Evolutionary conservation across 2,113 vertebrate genomes (phyloP), one percentile per base, ranked within the genome.

Genomic region (Lipotes vexillifer): DNA sequence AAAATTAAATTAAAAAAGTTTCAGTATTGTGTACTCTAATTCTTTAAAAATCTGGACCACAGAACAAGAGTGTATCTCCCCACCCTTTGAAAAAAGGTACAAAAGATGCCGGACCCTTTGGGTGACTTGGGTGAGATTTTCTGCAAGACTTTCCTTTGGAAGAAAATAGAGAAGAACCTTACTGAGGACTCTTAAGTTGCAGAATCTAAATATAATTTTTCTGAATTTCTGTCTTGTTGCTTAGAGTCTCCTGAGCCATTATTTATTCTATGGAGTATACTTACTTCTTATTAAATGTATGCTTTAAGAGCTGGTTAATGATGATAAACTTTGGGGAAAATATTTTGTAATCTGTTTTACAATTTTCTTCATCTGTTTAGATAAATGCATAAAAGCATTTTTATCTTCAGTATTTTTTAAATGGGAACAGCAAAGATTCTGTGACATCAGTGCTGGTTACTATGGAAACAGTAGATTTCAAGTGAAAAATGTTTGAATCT

Each of bases 401-500:
- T 95, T 96, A 77, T 97, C 77, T 61, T 89, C 65, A 75, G 57
- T 92, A 23, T 94, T 96, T 85, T 96, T 88, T 90, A 96, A 92
- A 84, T 95, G 84, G 75, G 85, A 97, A 91, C 33, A 74, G 88
- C 66, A 90, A 75, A 97, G 97, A 90, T 85, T 88, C 71, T 96
- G 25, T 95, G 94, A 93, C 46, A 92, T 96, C 81, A 90, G 66
- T 81, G 25, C 66, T 66, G 23, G 96, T 98, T 97, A 68, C 97
- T 97, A 84, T 98, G 94, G 97, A 92, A 97, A 97, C 84, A 71
- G 52, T 96, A 90, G 41, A 77, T 92, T 96, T 96, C 74, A 95
- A 94, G 46, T 96, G 75, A 88, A 96, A 96, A 96, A 93, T 95
- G 82, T 92, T 71, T 94, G 91, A 94, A 82, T 96, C 66, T 81